Evolutionary conservation across 1,140 invertebrate genomes (phyloP).

Genomic region (Phthorimaea operculella): DNA sequence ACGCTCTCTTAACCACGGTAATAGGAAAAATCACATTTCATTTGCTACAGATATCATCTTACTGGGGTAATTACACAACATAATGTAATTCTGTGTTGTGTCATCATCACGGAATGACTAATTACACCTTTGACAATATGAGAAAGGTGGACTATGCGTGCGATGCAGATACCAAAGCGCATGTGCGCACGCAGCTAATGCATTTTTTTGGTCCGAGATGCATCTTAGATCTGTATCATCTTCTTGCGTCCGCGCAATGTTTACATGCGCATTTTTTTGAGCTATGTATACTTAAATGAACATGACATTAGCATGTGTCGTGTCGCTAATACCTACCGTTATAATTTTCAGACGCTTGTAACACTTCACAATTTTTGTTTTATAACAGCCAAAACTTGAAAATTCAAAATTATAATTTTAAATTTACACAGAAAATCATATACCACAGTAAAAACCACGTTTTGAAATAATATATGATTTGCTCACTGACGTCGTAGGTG

Average conservation of each 20-base stretch:
- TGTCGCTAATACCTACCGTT: too few species aligned
- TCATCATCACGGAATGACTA: constrained; percentile 31
- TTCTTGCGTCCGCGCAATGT: too few species aligned
- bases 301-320: neutral
- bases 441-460: too few species aligned
- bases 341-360: too few species aligned
- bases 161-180: neutral
- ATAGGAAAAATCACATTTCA: constrained; percentile 39
- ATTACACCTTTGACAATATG: constrained; percentile 18
- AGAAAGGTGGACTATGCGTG: neutral
- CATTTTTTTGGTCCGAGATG: neutral
- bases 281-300: neutral
- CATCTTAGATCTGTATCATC: neutral
- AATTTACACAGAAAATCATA: too few species aligned
- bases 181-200: neutral
- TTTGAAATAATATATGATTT: too few species aligned
- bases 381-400: too few species aligned
- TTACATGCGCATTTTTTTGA: too few species aligned
- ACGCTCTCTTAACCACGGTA: constrained; percentile 38
- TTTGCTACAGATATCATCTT: constrained; percentile 35
- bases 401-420: too few species aligned
- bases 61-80: constrained; percentile 26
- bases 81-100: constrained; percentile 25
- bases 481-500: too few species aligned
- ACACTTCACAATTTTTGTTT: too few species aligned